Percentiles rank a stretch among this genome's conserved stretches.
Evolutionary conservation across 1,140 invertebrate species (phyloP).

Genomic region (Dryas iulia): DNA sequence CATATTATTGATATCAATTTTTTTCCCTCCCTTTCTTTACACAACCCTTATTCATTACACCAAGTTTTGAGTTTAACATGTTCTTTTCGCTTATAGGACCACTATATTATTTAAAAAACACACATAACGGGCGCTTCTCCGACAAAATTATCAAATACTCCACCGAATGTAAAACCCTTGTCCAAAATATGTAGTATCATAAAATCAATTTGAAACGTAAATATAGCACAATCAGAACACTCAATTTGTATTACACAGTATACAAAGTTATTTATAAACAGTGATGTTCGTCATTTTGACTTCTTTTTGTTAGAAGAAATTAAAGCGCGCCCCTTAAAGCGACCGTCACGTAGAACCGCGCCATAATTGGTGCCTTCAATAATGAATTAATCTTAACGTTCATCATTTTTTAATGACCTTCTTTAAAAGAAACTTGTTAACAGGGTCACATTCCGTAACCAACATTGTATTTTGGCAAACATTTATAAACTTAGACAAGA

Average conservation of each 20-base stretch:
- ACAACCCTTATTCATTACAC: too few relatives aligned
- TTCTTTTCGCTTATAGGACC: not conserved
- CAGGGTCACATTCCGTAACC: slow-evolving; percentile 1
- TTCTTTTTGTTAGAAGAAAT: slow-evolving; percentile 63
- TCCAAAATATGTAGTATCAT: slow-evolving; percentile 78
- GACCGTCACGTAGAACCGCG: slow-evolving; percentile 64
- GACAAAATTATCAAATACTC: slow-evolving; percentile 72
- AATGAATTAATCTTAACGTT: slow-evolving; percentile 52
- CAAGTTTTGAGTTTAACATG: too few relatives aligned
- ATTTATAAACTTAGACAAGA: slow-evolving; percentile 29
- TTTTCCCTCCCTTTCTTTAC: too few relatives aligned
- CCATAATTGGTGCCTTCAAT: slow-evolving; percentile 64
- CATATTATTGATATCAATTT: too few relatives aligned
- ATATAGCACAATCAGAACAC: slow-evolving; percentile 69
- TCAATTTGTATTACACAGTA: slow-evolving; percentile 66
- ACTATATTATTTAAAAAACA: not conserved
- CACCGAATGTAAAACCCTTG: slow-evolving; percentile 66
- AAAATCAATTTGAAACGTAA: slow-evolving; percentile 74
- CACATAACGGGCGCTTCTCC: slow-evolving; percentile 42
- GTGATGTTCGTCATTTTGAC: slow-evolving; percentile 60
- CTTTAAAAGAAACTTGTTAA: slow-evolving; percentile 22
- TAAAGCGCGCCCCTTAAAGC: slow-evolving; percentile 56
- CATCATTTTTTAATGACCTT: slow-evolving; percentile 45
- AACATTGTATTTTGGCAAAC: slow-evolving; percentile 8
- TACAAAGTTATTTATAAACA: slow-evolving; percentile 67